Evolutionary conservation across 2,797 vertebrate genomes (phyloP).

Genomic region (Hybognathus amarus): DNA sequence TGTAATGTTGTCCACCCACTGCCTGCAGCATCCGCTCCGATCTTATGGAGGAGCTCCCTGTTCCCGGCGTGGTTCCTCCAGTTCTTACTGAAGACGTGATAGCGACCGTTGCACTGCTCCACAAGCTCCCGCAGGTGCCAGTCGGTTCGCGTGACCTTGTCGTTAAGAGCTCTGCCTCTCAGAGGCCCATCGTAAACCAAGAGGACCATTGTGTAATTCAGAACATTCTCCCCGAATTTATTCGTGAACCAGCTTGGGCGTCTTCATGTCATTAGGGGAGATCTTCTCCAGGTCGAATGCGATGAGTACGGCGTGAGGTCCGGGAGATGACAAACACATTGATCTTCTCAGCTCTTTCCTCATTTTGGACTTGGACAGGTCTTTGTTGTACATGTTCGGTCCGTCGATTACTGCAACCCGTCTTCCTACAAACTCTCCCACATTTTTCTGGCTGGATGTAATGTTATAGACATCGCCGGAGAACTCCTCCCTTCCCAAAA

Average conservation of each 20-base stretch:
- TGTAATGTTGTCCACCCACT: conserved; percentile 68
- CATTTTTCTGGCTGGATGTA: conserved; percentile 69
- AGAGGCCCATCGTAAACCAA: conserved; percentile 70
- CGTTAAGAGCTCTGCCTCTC: conserved; percentile 60
- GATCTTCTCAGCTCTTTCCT: conserved; percentile 75
- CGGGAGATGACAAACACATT: conserved; percentile 75
- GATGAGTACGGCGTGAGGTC: conserved; percentile 79
- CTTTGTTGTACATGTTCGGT: conserved; percentile 75
- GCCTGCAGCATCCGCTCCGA: conserved; percentile 72
- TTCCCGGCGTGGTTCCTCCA: conserved; percentile 68
- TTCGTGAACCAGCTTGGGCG: conserved; percentile 68
- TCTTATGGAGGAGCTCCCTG: conserved; percentile 73
- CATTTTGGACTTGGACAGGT: conserved; percentile 71
- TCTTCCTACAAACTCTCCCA: conserved; percentile 70
- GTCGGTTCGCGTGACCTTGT: conserved; percentile 67
- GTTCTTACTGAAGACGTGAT: conserved; percentile 76
- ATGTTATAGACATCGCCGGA: conserved; percentile 64
- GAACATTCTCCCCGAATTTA: conserved; percentile 70
- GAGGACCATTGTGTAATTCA: conserved; percentile 73
- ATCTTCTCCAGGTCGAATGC: conserved; percentile 77
- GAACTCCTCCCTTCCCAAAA: conserved; percentile 74
- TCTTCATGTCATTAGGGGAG: conserved; percentile 71
- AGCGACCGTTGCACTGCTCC: conserved; percentile 71
- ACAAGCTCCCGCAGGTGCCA: conserved; percentile 73
- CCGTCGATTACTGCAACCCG: conserved; percentile 72